phyloP scores from a whole-genome alignment of 2,797 vertebrate species.

The Melanogrammus aeglefinus region DNA sequence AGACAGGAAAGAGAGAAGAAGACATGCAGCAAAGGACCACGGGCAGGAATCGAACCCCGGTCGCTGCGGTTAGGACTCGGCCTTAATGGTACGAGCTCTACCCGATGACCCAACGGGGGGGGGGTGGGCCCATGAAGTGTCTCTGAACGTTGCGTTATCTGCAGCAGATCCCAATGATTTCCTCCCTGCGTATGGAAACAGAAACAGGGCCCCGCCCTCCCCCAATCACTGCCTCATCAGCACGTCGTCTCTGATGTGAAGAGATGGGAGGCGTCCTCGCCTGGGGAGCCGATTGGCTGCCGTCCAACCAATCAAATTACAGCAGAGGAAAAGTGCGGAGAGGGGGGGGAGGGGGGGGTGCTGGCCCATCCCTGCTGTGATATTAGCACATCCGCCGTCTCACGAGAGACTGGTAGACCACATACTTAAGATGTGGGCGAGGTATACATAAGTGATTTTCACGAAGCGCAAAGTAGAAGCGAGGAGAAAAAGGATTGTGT shows the following conservation, averaged over 20 bases:
- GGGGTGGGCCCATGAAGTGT: no score
- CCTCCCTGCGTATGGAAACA: no score
- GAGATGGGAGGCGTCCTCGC: conserved; percentile 18
- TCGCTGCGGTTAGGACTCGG: no score
- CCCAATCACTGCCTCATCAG: neutral
- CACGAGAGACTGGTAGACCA: neutral
- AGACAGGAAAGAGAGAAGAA: no score
- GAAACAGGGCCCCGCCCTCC: no score
- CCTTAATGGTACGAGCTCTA: no score
- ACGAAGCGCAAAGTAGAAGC: conserved; percentile 3
- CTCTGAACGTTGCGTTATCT: no score
- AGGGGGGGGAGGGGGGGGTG: neutral
- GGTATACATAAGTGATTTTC: neutral
- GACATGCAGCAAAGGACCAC: no score
- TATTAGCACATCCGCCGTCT: neutral
- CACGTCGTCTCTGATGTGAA: conserved; percentile 36
- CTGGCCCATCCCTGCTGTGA: neutral
- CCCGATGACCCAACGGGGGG: no score
- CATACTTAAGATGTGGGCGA: neutral
- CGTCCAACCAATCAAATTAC: conserved; percentile 39
- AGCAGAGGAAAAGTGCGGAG: conserved; percentile 26
- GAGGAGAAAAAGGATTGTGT: conserved; percentile 9
- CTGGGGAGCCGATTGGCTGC: conserved; percentile 37
- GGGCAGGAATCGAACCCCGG: no score
- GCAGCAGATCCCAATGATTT: no score